These are phyloP conservation scores for Drosophila ercepeae DNA, from an alignment of 1,140 invertebrate genomes.

Conservation along the genomic window DNA sequence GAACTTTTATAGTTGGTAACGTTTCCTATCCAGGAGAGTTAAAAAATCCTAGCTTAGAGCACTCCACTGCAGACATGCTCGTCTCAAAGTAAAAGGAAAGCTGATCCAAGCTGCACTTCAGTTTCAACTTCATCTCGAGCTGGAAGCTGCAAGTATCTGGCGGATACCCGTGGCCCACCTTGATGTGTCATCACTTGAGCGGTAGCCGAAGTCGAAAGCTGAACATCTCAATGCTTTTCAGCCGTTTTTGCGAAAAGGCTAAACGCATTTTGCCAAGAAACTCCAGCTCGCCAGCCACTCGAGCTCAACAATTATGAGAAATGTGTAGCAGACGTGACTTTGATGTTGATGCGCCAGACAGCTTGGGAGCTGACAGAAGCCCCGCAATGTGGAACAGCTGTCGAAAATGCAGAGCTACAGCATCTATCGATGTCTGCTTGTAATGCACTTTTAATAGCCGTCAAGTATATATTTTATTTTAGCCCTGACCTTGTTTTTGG, in stretches of 20 bases:
- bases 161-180: constrained; percentile 45
- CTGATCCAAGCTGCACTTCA: constrained; percentile 15
- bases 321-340: constrained; percentile 67
- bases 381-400: constrained; percentile 58
- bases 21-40: background rate
- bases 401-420: constrained; percentile 34
- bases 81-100: constrained; percentile 40
- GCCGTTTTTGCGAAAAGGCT: constrained; percentile 18
- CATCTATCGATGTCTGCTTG: constrained; percentile 43
- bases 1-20: background rate
- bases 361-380: constrained; percentile 33
- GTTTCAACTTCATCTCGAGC: constrained; percentile 1
- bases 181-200: constrained; percentile 68
- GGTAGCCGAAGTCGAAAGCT: constrained; percentile 24
- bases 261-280: constrained; percentile 21
- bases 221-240: constrained; percentile 46
- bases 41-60: constrained; percentile 9
- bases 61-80: constrained; percentile 21
- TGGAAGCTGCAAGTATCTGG: background rate
- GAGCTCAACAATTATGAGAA: constrained; percentile 49
- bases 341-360: constrained; percentile 62
- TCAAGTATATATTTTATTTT: constrained; percentile 29
- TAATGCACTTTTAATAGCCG: constrained; percentile 53
- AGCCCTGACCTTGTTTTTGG: constrained; percentile 66
- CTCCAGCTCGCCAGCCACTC: constrained; percentile 42